phyloP scores from a whole-genome alignment of 2,888 invertebrate species.

The Nymphalis c-album region DNA sequence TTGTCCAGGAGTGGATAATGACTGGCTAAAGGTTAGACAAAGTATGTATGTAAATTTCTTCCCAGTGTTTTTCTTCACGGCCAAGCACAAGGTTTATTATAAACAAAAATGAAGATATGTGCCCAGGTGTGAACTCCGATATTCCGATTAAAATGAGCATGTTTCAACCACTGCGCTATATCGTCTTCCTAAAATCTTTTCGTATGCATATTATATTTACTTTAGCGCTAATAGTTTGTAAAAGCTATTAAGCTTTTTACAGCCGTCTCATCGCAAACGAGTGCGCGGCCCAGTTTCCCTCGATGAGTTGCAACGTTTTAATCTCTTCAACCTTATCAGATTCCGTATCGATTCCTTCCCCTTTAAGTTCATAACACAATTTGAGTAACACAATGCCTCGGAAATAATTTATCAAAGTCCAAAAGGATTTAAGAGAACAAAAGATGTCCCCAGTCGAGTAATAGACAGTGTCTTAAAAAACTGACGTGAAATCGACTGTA shows the following conservation, averaged over 20 bases:
- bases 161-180: too few species aligned
- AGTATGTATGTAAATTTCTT: too few species aligned
- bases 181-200: too few species aligned
- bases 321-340: conserved; percentile 18
- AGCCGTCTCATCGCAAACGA: conserved; percentile 17
- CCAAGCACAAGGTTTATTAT: too few species aligned
- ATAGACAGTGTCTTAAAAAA: too few species aligned
- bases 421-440: conserved; percentile 56
- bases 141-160: too few species aligned
- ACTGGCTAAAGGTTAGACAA: too few species aligned
- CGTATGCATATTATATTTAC: conserved; percentile 6
- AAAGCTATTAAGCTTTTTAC: conserved; percentile 24
- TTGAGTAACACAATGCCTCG: conserved; percentile 10
- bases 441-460: conserved; percentile 38
- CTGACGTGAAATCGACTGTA: too few species aligned
- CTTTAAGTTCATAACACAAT: conserved; percentile 9
- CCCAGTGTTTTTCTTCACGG: too few species aligned
- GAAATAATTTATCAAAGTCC: conserved; percentile 54
- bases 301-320: conserved; percentile 12
- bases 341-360: conserved; percentile 9
- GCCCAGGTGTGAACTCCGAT: too few species aligned
- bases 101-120: too few species aligned
- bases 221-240: background rate
- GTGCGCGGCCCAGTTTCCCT: conserved; percentile 14
- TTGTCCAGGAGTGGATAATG: too few species aligned